A percentile compares a stretch with the other conserved stretches of the same genome.
phyloP scores from a whole-genome alignment of 2,113 vertebrate species.

The Gasterosteus aculeatus region DNA sequence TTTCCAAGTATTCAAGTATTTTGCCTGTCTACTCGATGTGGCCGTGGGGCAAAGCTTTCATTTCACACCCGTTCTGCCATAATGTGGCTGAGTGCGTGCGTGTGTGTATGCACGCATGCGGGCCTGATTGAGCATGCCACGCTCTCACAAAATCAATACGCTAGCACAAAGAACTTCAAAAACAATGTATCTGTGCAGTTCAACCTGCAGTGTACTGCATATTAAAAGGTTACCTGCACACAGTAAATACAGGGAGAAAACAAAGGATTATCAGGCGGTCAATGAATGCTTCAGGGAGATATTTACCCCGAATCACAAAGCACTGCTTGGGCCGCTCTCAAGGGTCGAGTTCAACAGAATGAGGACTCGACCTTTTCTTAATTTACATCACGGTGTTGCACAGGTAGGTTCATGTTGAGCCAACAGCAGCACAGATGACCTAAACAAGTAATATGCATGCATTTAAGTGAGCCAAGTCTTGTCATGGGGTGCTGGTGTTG shows the following conservation, averaged over 20 bases:
- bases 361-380: not conserved
- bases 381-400: not conserved
- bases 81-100: constrained; percentile 29
- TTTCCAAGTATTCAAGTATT: constrained; percentile 47
- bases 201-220: constrained; percentile 19
- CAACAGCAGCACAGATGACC: not conserved
- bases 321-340: not conserved
- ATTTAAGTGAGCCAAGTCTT: not conserved
- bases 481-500: not conserved
- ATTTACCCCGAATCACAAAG: constrained; percentile 27
- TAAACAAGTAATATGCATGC: not conserved
- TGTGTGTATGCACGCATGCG: constrained; percentile 6
- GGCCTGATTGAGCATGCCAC: constrained; percentile 21
- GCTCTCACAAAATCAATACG: constrained; percentile 44
- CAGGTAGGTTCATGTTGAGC: not conserved
- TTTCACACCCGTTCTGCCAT: constrained; percentile 54
- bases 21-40: constrained; percentile 50
- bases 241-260: constrained; percentile 26
- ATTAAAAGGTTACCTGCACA: constrained; percentile 14
- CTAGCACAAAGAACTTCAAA: constrained; percentile 16
- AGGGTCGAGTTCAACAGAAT: not conserved
- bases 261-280: not conserved
- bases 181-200: constrained; percentile 33
- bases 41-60: constrained; percentile 54
- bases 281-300: constrained; percentile 12